phyloP scores from a whole-genome alignment of 2,888 invertebrate genomes.

The Standfussiana lucernea region DNA sequence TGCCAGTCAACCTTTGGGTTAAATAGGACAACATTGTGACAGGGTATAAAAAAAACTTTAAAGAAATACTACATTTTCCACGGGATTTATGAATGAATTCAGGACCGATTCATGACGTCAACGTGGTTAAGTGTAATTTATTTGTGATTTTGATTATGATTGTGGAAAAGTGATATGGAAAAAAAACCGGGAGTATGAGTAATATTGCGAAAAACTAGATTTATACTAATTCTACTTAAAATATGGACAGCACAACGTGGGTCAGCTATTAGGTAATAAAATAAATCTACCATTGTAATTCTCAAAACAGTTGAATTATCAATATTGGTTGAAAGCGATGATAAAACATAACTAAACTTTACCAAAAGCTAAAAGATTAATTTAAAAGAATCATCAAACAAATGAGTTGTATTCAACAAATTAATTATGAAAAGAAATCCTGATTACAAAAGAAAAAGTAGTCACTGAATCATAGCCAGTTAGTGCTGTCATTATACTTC shows the following conservation, averaged over 20 bases:
- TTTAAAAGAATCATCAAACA: background rate
- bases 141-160: background rate
- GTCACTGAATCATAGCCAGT: background rate
- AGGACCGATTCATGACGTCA: background rate
- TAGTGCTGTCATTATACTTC: slow-evolving; percentile 33
- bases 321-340: background rate
- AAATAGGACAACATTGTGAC: too few species aligned
- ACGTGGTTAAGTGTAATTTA: background rate
- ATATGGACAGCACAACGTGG: too few species aligned
- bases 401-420: background rate
- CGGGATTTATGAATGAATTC: background rate
- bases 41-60: too few species aligned
- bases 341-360: background rate
- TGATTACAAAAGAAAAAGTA: background rate
- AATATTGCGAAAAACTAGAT: too few species aligned
- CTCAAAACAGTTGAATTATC: background rate
- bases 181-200: too few species aligned
- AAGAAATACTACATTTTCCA: too few species aligned
- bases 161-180: too few species aligned
- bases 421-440: background rate
- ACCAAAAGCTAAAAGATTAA: background rate
- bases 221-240: too few species aligned
- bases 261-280: background rate
- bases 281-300: background rate
- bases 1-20: too few species aligned